Base-by-base conservation (phyloP, 2,797 vertebrate genomes). In the Diceros bicornis region DNA sequence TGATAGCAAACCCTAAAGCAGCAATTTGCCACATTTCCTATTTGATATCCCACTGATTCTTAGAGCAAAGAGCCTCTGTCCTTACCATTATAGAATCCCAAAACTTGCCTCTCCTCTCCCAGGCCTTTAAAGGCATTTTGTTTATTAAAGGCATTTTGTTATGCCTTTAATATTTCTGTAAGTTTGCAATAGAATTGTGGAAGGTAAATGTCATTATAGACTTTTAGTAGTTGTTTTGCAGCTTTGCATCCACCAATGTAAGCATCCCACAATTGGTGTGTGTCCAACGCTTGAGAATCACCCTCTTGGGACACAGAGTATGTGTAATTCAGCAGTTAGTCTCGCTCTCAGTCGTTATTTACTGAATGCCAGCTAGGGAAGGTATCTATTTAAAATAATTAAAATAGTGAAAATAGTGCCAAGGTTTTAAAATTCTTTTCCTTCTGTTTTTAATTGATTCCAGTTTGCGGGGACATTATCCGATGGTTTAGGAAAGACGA, bases 391-490 rank as follows among this genome's bases (percentile, higher is more conserved):
- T 90, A 74, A 89, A 95, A 83, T 68, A 59, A 68, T 95, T 96
- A 69, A 78, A 47, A 92, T 0, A 97, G n/a, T 84, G 93, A 86
- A 84, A 95, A 47, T 66, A 29, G 18, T 32, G 5, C 91, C 50
- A 8, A 37, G 7, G 4, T 34, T 94, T 72, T 94, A 59, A 72
- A 29, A n/a, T 0, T 3, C 84, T 66, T 66, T 66, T 52, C 52
- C 14, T 44, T 91, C 21, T 96, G 57, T 93, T 91, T 81, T 37
- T 66, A 8, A 69, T 91, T 34, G 83, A 34, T 98, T 97, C 25
- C 98, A 99, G 99, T 99, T 99, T 83, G 99, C 99, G 64, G 99
- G 99, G 75, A 99, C 99, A 0, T 95, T 99, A 87, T 99, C 99
- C 0, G 99, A 99, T 72, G 99, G 99, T 27, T 97, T 99, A 97